Evolutionary conservation across 2,113 vertebrate species (phyloP).

Genomic region (Kryptolebias marmoratus): DNA sequence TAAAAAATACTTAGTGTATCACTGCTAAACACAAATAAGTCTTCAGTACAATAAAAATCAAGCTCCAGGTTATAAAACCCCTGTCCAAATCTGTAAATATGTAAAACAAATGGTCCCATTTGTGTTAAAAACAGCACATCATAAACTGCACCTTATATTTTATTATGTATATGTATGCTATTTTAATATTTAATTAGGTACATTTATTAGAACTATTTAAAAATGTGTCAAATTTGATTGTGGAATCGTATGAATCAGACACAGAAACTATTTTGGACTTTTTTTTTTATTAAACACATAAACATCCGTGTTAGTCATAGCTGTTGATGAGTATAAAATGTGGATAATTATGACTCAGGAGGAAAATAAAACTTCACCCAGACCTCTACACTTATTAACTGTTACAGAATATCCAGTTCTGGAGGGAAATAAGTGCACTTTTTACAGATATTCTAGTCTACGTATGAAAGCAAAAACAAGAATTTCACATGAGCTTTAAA

Average conservation of each 20-base stretch:
- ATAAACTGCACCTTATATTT: neutral
- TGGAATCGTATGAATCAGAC: neutral
- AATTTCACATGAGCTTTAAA: neutral
- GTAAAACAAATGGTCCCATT: too few relatives aligned
- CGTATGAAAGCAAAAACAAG: neutral
- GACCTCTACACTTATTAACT: slow-evolving; percentile 1
- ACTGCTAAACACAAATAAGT: too few relatives aligned
- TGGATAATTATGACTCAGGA: slow-evolving; percentile 25
- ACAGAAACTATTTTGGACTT: neutral
- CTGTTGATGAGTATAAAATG: slow-evolving; percentile 13
- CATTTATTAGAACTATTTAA: neutral
- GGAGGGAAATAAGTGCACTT: slow-evolving; percentile 69
- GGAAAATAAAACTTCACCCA: neutral
- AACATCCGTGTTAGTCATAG: slow-evolving; percentile 38
- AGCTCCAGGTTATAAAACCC: neutral
- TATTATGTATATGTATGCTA: neutral
- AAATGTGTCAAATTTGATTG: neutral
- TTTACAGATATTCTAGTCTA: slow-evolving; percentile 53
- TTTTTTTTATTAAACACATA: slow-evolving; percentile 57
- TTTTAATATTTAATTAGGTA: neutral
- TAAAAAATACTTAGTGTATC: too few relatives aligned
- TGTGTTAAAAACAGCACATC: too few relatives aligned
- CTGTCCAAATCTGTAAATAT: neutral
- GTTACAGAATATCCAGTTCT: slow-evolving; percentile 44
- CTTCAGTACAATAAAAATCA: neutral